A percentile compares a stretch with the other conserved stretches of the same genome.
phyloP scores from a whole-genome alignment of 64 coral and sea anemone genomes.

The Actinia tenebrosa region DNA sequence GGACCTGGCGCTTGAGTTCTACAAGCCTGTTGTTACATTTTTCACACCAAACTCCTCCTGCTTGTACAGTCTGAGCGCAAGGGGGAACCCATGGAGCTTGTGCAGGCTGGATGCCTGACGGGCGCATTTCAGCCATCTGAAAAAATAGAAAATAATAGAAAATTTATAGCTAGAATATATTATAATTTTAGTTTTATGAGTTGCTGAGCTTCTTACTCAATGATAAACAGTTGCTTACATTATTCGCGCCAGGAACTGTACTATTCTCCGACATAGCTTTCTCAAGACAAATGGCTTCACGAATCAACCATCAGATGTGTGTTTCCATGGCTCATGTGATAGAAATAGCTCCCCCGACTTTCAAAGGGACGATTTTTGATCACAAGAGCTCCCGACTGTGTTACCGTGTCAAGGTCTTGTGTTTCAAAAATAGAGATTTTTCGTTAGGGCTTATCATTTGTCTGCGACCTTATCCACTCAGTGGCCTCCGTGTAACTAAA shows the following conservation, averaged over 20 bases:
- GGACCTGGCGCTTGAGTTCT: constrained; percentile 82
- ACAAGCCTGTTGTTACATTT: constrained; percentile 95
- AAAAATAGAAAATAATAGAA: background rate
- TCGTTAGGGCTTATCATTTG: constrained; percentile 12
- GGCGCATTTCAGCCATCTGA: constrained; percentile 85
- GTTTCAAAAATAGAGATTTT: constrained; percentile 24
- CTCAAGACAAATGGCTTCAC: background rate
- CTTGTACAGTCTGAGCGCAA: constrained; percentile 28
- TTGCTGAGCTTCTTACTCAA: background rate
- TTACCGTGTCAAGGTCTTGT: constrained; percentile 18
- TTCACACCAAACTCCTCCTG: constrained; percentile 86
- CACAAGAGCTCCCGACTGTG: background rate
- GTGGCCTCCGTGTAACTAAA: background rate
- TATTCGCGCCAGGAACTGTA: background rate
- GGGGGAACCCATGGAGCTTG: constrained; percentile 26
- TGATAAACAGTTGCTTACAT: background rate
- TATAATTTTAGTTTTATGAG: background rate
- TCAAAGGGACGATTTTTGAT: background rate
- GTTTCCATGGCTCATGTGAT: background rate
- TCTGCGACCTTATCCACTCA: background rate
- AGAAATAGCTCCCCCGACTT: background rate
- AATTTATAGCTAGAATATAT: no score
- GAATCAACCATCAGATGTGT: background rate
- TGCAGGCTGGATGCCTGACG: constrained; percentile 30
- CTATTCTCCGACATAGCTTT: background rate